A percentile compares a stretch with the other conserved stretches of the same genome.
phyloP scores from a whole-genome alignment of 2,888 invertebrate species.

The Synergus itoensis region DNA sequence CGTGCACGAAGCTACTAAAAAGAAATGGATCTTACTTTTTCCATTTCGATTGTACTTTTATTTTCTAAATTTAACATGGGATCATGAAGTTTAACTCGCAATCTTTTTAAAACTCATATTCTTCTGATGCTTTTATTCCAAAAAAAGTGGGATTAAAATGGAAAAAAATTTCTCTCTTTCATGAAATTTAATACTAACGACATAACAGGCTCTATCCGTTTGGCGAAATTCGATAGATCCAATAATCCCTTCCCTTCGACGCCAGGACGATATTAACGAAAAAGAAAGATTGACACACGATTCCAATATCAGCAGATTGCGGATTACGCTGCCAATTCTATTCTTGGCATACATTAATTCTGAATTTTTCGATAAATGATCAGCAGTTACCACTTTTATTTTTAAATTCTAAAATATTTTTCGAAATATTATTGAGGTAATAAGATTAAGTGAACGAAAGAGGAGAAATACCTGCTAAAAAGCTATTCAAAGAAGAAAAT shows the following conservation, averaged over 20 bases:
- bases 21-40: slow-evolving; percentile 11
- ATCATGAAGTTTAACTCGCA: neutral
- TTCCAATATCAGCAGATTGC: slow-evolving; percentile 14
- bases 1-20: neutral
- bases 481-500: neutral
- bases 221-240: slow-evolving; percentile 15
- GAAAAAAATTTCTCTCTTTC: neutral
- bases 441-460: no score
- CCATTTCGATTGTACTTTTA: neutral
- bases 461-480: neutral
- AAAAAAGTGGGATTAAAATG: neutral
- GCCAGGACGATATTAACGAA: slow-evolving; percentile 11
- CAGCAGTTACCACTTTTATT: neutral
- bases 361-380: neutral
- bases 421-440: neutral
- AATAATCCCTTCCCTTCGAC: slow-evolving; percentile 6
- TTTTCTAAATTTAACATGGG: neutral
- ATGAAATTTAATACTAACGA: neutral
- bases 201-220: neutral
- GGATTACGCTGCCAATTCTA: neutral
- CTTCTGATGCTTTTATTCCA: neutral
- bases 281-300: slow-evolving; percentile 29
- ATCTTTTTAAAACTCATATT: neutral
- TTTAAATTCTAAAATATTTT: neutral
- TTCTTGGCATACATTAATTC: neutral